Evolutionary conservation across 1,140 invertebrate species (phyloP), one percentile per base, ranked within the genome.

Genomic region (Macrotrachela quadricornifera): DNA sequence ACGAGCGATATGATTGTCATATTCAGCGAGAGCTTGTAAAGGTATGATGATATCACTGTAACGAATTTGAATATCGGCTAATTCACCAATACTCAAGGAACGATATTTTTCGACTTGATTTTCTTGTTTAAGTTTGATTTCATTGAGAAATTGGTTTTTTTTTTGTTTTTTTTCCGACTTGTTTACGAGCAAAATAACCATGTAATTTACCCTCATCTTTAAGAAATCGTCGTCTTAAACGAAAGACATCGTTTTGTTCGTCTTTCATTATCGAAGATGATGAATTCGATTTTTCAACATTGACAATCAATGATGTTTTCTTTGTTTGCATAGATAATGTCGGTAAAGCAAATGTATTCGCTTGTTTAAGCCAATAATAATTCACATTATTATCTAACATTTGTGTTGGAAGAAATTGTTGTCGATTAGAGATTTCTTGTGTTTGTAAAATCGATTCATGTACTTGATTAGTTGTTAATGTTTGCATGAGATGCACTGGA

Each of bases 41-140:
- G 79, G 76, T 16, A 70, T 70, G 8, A 82, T 68, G 11, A 82
- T 57, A 46, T 73, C 73, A 4, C 72, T 69, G 56, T 78, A 67
- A 37, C 72, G 72, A 41, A 82, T 79, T 62, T 77, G 69, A 46
- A 82, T 75, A 61, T 82, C 78, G 3, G 80, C 80, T 57, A 80
- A 73, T 59, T 82, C 78, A 30, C 80, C 80, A 52, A 72, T 74
- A 54, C 78, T 68, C 61, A 81, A 81, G 37, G 65, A 68, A 40
- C 77, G 61, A 46, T 69, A 71, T 50, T 75, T 64, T 45, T 60
- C 64, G n/a, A 75, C 69, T 58, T 71, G 65, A 21, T 60, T 63
- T 62, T 75, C 62, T 60, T 66, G 63, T 42, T 67, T 61, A 56
- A 59, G 64, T 55, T 57, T 63, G 55, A 54, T 63, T 55, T 73